Evolutionary conservation across 2,113 vertebrate species (phyloP), one percentile per base, ranked within the genome.

Genomic region (Parotia lawesii): DNA sequence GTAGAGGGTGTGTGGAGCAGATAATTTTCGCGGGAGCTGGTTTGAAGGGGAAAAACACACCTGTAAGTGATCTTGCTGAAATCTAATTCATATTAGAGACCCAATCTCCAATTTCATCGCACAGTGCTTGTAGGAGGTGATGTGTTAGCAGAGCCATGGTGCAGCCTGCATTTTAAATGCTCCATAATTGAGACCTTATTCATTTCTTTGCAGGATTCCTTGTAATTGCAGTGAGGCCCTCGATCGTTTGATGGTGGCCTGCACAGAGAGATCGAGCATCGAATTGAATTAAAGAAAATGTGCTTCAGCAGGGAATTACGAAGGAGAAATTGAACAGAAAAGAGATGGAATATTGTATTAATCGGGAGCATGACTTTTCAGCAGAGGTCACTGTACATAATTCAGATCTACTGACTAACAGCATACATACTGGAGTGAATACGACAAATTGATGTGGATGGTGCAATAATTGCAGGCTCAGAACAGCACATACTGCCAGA

Each of bases 101-200:
- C 21, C 31, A 37, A 48, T 91, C 69, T 94, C 86, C 76, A 81
- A 58, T 82, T n/a, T 72, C 9, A 29, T n/a, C 82, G 45, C 78
- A 57, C 35, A 74, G 53, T 56, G 62, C n/a, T 94, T 35, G 64
- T 65, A 89, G 44, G 35, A 24, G 62, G 53, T 92, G 60, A 73
- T 2, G 0, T 78, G 92, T 73, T 69, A 48, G 40, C 48, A 90
- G 57, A 75, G 38, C 38, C 54, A 37, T 10, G 65, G 53, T 44
- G 57, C 74, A 86, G 21, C 28, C 85, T 95, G 78, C 64, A 74
- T 81, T 93, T 91, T 81, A 90, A 78, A 83, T 38, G 61, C 48
- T 90, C 60, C 51, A 21, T 94, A 96, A 94, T 35, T 94, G 87
- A 85, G 40, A 79, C 91, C 97, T 93, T 79, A 79, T 93, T 97